Percentiles rank a stretch among this genome's conserved stretches.
Evolutionary conservation across 2,888 invertebrate genomes (phyloP).

Genomic region (Coelogynopora nodosa): DNA sequence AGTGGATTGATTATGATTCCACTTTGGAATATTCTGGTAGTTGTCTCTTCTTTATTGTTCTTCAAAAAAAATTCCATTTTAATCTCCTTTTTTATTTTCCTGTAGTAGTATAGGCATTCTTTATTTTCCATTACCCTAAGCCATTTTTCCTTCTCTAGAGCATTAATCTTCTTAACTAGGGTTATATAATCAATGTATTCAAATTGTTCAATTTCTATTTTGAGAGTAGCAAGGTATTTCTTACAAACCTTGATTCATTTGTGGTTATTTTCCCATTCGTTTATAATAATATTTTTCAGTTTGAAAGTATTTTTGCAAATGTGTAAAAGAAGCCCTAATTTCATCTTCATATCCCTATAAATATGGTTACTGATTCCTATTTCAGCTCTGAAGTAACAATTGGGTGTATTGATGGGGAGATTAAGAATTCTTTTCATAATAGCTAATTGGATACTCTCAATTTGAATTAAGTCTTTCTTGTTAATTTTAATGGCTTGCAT

Average conservation of each 20-base stretch:
- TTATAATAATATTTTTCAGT: constrained; percentile 27
- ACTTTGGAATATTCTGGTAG: not conserved
- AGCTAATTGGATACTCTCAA: not conserved
- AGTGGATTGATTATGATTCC: not conserved
- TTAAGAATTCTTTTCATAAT: constrained; percentile 3
- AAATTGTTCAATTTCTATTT: not conserved
- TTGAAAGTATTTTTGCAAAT: not conserved
- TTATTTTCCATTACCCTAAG: not conserved
- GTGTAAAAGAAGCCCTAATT: not conserved
- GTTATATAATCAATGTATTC: not conserved
- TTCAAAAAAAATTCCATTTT: not conserved
- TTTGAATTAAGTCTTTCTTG: not conserved
- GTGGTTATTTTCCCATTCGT: constrained; percentile 13
- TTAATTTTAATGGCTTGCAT: constrained; percentile 20
- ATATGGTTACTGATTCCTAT: constrained; percentile 6
- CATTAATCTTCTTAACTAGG: not conserved
- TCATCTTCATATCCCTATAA: constrained; percentile 17
- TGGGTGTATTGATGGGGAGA: not conserved
- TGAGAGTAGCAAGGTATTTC: not conserved
- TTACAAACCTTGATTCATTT: not conserved
- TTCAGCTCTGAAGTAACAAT: constrained; percentile 1
- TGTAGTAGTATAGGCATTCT: not conserved
- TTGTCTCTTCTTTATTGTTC: not conserved
- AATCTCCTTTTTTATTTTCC: not conserved
- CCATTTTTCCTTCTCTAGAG: not conserved